phyloP scores from a whole-genome alignment of 2,797 vertebrate species.

The Cuculus canorus region DNA sequence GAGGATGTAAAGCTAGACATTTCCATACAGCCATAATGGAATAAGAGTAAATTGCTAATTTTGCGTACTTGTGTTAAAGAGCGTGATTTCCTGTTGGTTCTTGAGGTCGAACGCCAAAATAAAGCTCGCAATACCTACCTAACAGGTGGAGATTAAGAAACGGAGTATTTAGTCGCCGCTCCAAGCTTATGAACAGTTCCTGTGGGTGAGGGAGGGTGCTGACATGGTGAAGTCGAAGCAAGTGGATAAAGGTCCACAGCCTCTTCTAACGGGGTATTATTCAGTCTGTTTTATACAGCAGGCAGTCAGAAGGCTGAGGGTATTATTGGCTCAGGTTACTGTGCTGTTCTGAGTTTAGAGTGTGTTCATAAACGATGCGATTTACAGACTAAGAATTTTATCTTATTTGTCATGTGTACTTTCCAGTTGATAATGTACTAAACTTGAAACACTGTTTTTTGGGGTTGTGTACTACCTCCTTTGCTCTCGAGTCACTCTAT shows the following conservation, averaged over 20 bases:
- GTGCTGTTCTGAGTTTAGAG: not conserved
- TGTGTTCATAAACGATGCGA: not conserved
- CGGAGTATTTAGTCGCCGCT: not conserved
- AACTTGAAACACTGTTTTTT: not conserved
- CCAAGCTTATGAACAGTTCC: not conserved
- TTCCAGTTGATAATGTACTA: not conserved
- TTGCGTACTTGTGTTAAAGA: not conserved
- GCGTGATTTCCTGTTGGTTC: not conserved
- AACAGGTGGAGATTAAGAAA: not conserved
- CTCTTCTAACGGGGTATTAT: not conserved
- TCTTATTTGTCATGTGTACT: not conserved
- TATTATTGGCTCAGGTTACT: not conserved
- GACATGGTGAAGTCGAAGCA: not conserved
- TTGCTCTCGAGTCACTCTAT: not conserved
- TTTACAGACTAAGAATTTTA: conserved; percentile 18
- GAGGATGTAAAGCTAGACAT: not conserved
- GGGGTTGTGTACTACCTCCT: not conserved
- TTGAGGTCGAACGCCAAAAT: not conserved
- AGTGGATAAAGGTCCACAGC: not conserved
- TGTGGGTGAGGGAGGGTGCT: not conserved
- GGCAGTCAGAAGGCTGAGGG: not conserved
- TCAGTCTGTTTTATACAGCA: not conserved
- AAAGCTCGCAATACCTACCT: fast-evolving
- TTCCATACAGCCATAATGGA: fast-evolving
- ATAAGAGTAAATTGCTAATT: not conserved